These are phyloP conservation scores for Limnothrissa miodon DNA, from an alignment of 2,113 vertebrate species.

Conservation along the genomic window DNA sequence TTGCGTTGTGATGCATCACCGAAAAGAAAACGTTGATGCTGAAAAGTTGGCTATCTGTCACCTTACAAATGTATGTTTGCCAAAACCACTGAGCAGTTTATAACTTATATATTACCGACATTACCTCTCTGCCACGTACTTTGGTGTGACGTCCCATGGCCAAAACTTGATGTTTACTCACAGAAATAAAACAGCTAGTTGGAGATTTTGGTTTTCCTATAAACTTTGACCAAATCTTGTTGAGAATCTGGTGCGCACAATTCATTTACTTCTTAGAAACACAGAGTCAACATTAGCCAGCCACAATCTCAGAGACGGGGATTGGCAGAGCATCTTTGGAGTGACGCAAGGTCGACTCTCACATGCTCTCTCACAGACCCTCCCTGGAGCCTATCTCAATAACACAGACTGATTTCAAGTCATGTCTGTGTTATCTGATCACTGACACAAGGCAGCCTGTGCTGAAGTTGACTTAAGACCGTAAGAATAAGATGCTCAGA, in stretches of 20 bases:
- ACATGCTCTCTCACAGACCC: not conserved
- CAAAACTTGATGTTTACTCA: not conserved
- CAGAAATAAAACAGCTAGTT: not conserved
- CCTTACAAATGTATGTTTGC: not conserved
- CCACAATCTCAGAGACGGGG: not conserved
- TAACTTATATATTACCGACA: not conserved
- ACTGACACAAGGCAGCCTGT: not conserved
- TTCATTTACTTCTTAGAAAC: not conserved
- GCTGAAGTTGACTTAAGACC: not conserved
- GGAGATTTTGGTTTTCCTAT: not conserved
- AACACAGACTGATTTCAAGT: not conserved
- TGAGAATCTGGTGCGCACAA: not conserved
- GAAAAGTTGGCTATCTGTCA: not conserved
- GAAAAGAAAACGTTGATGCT: not conserved
- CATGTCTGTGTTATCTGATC: conserved; percentile 3
- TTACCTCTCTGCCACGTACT: not conserved
- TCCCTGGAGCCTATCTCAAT: not conserved
- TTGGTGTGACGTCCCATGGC: not conserved
- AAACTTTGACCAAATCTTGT: not conserved
- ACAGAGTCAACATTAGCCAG: not conserved
- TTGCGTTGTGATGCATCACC: not conserved
- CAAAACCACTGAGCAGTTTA: not conserved
- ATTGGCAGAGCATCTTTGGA: not conserved
- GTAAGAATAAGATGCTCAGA: not conserved
- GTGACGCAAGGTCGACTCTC: not conserved